Evolutionary conservation across 2,888 invertebrate species (phyloP).

Genomic region (Agapostemon virescens): DNA sequence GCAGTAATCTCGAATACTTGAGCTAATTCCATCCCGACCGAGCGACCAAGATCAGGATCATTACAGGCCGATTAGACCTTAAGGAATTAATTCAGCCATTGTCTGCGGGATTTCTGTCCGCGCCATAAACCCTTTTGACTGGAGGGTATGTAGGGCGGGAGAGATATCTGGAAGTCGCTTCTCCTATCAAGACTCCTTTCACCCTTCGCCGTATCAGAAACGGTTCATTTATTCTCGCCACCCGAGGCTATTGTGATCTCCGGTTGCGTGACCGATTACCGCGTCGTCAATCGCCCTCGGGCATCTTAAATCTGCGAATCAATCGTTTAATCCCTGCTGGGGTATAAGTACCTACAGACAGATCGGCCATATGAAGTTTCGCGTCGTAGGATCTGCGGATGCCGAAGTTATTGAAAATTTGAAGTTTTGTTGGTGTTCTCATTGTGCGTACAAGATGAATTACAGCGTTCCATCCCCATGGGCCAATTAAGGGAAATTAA

Average conservation of each 20-base stretch:
- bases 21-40: constrained; percentile 61
- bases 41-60: constrained; percentile 65
- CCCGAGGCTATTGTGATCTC: constrained; percentile 59
- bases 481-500: too few relatives aligned
- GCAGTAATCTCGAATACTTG: constrained; percentile 59
- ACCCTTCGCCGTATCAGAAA: constrained; percentile 58
- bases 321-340: constrained; percentile 45
- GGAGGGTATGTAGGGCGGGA: constrained; percentile 51
- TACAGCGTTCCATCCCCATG: too few relatives aligned
- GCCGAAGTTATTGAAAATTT: neutral
- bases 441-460: too few relatives aligned
- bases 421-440: neutral
- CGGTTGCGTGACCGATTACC: constrained; percentile 65
- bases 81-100: constrained; percentile 76
- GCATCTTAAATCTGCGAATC: constrained; percentile 55
- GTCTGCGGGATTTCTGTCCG: constrained; percentile 74
- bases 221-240: constrained; percentile 65
- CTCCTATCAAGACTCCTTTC: constrained; percentile 57
- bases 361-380: neutral
- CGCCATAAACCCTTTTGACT: constrained; percentile 76
- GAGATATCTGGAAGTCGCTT: constrained; percentile 38
- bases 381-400: neutral
- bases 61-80: constrained; percentile 72
- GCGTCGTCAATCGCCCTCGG: constrained; percentile 52
- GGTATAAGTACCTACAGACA: neutral